Conservation (phyloP, 53 echinoderm and acorn worm species). For the Crossaster papposus region DNA sequence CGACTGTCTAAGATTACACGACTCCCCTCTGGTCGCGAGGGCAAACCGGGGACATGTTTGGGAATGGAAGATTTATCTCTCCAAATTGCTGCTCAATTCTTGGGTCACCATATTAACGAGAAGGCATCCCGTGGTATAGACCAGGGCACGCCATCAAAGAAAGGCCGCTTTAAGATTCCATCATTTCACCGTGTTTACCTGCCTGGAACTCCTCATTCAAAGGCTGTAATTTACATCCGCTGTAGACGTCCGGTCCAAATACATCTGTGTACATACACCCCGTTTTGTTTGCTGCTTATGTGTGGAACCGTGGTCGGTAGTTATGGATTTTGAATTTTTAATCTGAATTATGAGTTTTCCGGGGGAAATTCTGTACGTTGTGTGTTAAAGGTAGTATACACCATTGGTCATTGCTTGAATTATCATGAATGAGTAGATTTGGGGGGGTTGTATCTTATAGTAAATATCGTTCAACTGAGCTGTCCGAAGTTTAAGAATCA, state of each 20-base stretch:
- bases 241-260: not conserved
- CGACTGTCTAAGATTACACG: slow-evolving; percentile 17
- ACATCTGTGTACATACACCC: not conserved
- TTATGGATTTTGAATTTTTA: not conserved
- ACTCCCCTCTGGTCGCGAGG: not conserved
- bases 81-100: slow-evolving; percentile 32
- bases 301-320: not conserved
- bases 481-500: too few relatives aligned
- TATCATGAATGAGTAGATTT: too few relatives aligned
- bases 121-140: not conserved
- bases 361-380: too few relatives aligned
- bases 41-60: not conserved
- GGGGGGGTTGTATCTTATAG: too few relatives aligned
- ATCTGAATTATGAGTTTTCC: too few relatives aligned
- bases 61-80: slow-evolving; percentile 31
- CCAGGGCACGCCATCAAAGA: not conserved
- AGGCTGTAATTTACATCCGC: not conserved
- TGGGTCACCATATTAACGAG: slow-evolving; percentile 21
- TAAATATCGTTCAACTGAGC: too few relatives aligned
- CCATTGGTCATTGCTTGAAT: too few relatives aligned
- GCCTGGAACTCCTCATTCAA: not conserved
- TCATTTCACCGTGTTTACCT: not conserved
- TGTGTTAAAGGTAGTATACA: too few relatives aligned
- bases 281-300: not conserved
- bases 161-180: slow-evolving; percentile 31